A percentile compares a stretch with the other conserved stretches of the same genome.
These are phyloP conservation scores for Ceratosolen fusciceps DNA, from an alignment of 1,140 invertebrate species.

Conservation along the genomic window DNA sequence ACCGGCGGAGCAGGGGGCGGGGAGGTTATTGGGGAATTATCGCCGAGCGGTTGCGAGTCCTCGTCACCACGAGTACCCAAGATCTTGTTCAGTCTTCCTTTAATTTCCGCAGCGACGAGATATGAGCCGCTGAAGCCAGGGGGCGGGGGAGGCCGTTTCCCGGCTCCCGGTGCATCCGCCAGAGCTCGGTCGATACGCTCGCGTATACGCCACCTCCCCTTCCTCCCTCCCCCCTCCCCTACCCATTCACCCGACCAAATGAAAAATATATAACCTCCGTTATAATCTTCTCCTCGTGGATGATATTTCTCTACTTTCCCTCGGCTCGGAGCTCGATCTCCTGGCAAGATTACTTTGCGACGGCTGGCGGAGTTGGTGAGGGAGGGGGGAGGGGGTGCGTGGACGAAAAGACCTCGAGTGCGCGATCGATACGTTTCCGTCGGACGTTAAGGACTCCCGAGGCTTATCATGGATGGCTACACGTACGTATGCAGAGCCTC, in stretches of 20 bases:
- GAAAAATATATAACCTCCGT: too few species aligned
- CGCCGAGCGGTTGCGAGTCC: not conserved
- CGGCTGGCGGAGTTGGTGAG: not conserved
- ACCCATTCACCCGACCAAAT: too few species aligned
- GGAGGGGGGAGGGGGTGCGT: not conserved
- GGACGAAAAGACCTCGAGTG: not conserved
- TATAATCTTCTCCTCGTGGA: too few species aligned
- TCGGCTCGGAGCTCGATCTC: too few species aligned
- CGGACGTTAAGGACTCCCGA: not conserved
- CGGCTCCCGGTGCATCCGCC: too few species aligned
- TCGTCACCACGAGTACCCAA: not conserved
- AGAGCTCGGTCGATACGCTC: too few species aligned
- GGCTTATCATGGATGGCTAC: not conserved
- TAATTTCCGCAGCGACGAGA: constrained; percentile 33
- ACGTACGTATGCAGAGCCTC: too few species aligned
- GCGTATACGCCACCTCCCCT: too few species aligned
- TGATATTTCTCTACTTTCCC: too few species aligned
- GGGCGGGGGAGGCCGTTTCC: too few species aligned
- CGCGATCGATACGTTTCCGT: not conserved
- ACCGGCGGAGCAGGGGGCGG: constrained; percentile 24
- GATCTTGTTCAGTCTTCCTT: constrained; percentile 49
- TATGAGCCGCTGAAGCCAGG: not conserved
- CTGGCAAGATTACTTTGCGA: too few species aligned
- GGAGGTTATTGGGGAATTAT: not conserved
- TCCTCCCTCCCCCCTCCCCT: too few species aligned